Evolutionary conservation across 2,888 invertebrate genomes (phyloP).

Genomic region (Villa cingulata): DNA sequence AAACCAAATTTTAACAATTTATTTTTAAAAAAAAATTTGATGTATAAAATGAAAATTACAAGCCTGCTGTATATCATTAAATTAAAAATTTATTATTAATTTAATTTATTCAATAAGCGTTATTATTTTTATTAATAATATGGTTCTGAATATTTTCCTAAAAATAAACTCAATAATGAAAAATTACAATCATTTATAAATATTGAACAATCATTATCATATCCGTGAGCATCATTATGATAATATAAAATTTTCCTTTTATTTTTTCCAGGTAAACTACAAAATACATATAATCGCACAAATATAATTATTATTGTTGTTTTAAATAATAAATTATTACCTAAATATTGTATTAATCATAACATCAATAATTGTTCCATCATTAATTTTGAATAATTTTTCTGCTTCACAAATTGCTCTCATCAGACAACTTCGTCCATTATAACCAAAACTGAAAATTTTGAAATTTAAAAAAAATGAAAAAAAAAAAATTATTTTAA

Average conservation of each 20-base stretch:
- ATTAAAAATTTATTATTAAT: too few relatives aligned
- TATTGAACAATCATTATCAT: constrained; percentile 46
- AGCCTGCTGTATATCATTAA: too few relatives aligned
- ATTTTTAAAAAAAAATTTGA: too few relatives aligned
- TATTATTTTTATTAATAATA: not conserved
- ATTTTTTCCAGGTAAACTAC: too few relatives aligned
- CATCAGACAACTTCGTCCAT: constrained; percentile 56
- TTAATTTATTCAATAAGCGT: too few relatives aligned
- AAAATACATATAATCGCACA: too few relatives aligned
- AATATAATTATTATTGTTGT: too few relatives aligned
- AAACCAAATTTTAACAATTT: too few relatives aligned
- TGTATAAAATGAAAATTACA: too few relatives aligned
- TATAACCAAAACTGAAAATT: constrained; percentile 56
- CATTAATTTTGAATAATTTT: constrained; percentile 48
- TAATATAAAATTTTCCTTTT: too few relatives aligned
- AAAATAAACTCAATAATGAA: constrained; percentile 57
- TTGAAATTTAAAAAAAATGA: not conserved
- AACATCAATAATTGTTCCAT: constrained; percentile 49
- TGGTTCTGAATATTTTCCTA: constrained; percentile 40
- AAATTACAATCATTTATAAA: constrained; percentile 49
- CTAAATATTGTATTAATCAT: constrained; percentile 28
- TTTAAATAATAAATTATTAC: constrained; percentile 43
- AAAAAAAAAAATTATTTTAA: too few relatives aligned
- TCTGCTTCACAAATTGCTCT: constrained; percentile 62
- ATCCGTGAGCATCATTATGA: constrained; percentile 49